Percentiles rank a stretch among this genome's conserved stretches.
Conservation (phyloP, 2,888 invertebrate genomes). For the Caenorhabditis macrosperma region DNA sequence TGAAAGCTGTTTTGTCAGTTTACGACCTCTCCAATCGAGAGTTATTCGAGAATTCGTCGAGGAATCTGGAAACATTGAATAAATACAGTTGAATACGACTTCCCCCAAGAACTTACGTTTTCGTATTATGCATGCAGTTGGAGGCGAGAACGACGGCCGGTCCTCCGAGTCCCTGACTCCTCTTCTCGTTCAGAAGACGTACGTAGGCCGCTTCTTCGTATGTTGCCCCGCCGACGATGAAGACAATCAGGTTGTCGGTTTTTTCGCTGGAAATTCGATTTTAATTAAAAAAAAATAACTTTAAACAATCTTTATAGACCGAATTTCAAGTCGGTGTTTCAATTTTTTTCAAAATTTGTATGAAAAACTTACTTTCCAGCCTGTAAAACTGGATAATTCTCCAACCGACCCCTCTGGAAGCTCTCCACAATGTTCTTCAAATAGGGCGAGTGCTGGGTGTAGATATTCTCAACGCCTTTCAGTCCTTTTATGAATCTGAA, state of each 20-base stretch:
- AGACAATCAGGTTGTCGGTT: constrained; percentile 94
- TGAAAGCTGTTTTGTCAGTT: too few species aligned
- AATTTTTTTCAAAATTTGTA: not conserved
- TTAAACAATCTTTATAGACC: too few species aligned
- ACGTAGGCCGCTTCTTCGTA: constrained; percentile 81
- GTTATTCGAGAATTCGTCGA: constrained; percentile 14
- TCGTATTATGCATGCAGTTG: constrained; percentile 73
- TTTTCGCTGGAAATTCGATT: constrained; percentile 83
- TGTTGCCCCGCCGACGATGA: constrained; percentile 95
- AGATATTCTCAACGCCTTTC: constrained; percentile 98
- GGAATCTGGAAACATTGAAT: constrained; percentile 20
- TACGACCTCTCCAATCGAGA: too few species aligned
- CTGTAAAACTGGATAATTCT: constrained; percentile 71
- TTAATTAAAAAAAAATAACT: too few species aligned
- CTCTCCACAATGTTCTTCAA: constrained; percentile 89
- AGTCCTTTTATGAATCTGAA: constrained; percentile 81
- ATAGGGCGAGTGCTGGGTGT: constrained; percentile 97
- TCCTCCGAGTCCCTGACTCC: constrained; percentile 51
- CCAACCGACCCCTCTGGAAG: constrained; percentile 86
- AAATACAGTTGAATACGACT: not conserved
- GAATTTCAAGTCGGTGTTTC: too few species aligned
- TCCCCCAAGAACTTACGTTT: constrained; percentile 29
- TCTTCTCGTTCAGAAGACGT: constrained; percentile 58
- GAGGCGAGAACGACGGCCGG: constrained; percentile 71
- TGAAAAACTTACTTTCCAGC: constrained; percentile 20